A percentile compares a stretch with the other conserved stretches of the same genome.
Evolutionary conservation across 1,140 invertebrate species (phyloP).

Genomic region (Watersipora subatra): DNA sequence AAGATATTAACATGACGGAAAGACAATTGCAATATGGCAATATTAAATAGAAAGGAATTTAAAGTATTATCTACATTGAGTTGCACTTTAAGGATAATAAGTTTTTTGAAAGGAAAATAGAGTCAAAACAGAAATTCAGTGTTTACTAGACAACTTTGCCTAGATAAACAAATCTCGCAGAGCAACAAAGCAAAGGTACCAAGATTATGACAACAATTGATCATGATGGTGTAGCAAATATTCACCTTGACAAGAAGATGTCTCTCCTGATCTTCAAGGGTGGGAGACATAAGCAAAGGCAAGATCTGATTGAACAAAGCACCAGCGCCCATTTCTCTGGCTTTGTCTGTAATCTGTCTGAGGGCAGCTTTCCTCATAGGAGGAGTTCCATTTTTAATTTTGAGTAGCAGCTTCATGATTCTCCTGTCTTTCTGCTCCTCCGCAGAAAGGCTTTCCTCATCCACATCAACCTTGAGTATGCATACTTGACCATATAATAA

Average conservation of each 20-base stretch:
- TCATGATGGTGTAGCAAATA: no score
- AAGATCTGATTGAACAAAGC: constrained; percentile 97
- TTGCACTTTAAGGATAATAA: no score
- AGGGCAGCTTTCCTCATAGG: constrained; percentile 94
- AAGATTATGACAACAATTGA: no score
- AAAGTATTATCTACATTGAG: no score
- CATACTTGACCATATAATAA: constrained; percentile 9
- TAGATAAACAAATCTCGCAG: no score
- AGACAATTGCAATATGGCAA: no score
- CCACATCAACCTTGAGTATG: constrained; percentile 66
- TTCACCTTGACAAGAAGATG: constrained; percentile 92
- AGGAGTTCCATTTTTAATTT: constrained; percentile 99
- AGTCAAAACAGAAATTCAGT: no score
- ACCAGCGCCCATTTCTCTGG: constrained; percentile 92
- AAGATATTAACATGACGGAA: no score
- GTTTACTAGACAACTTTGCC: no score
- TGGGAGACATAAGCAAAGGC: constrained; percentile 96
- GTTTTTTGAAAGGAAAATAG: no score
- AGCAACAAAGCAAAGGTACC: no score
- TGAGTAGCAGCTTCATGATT: constrained; percentile 95
- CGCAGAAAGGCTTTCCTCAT: constrained; percentile 84
- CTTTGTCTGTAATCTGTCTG: constrained; percentile 95
- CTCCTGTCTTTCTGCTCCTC: constrained; percentile 97
- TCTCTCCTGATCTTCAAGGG: constrained; percentile 94
- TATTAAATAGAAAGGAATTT: no score